phyloP scores from a whole-genome alignment of 1,140 invertebrate species.

The Microplitis demolitor region DNA sequence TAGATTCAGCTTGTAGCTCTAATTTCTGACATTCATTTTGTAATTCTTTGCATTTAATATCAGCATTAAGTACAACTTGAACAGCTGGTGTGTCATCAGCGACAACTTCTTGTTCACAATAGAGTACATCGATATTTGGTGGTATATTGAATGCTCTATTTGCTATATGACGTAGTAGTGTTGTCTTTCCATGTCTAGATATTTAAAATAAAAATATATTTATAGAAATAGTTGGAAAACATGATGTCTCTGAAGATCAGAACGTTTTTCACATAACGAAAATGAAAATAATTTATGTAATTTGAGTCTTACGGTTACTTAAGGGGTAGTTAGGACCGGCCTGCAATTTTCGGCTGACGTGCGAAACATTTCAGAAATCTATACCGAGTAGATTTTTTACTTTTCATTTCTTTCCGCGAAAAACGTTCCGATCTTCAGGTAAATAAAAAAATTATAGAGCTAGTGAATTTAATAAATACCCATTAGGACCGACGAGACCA shows the following conservation, averaged over 20 bases:
- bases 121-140: conserved; percentile 94
- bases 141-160: conserved; percentile 90
- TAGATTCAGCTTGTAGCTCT: conserved; percentile 70
- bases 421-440: too few relatives aligned
- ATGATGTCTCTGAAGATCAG: neutral
- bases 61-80: conserved; percentile 89
- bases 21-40: conserved; percentile 84
- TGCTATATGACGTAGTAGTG: conserved; percentile 90
- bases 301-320: too few relatives aligned
- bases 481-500: conserved; percentile 98
- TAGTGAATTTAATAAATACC: conserved; percentile 62
- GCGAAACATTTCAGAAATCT: too few relatives aligned
- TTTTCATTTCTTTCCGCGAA: too few relatives aligned
- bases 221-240: neutral
- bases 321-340: too few relatives aligned
- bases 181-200: conserved; percentile 96
- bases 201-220: conserved; percentile 8
- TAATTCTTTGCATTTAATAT: conserved; percentile 84
- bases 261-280: too few relatives aligned
- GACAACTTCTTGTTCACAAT: conserved; percentile 98
- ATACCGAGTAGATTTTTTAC: too few relatives aligned
- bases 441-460: too few relatives aligned
- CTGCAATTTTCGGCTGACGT: too few relatives aligned
- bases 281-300: too few relatives aligned
- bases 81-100: conserved; percentile 92